Base-by-base conservation (phyloP, 2,888 invertebrate genomes). In the Diarsia brunnea region DNA sequence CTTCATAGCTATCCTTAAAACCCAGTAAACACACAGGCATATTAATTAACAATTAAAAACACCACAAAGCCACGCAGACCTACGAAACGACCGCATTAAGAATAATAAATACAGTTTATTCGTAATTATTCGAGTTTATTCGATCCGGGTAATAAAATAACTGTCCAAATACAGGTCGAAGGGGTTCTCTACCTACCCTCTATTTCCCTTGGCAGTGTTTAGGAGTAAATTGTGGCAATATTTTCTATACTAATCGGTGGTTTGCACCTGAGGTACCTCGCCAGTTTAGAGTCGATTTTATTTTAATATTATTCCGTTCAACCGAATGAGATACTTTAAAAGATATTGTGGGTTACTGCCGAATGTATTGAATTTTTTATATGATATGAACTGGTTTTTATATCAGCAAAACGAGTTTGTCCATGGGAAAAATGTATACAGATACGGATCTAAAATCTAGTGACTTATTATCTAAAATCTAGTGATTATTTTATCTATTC, bases 181-280 rank as follows among this genome's bases (percentile, higher is more conserved):
- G 69, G 75, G 80, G 78, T 78, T 85, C 12, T 19, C 71, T 75
- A 66, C 79, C 71, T 79, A 86, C 75, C 76, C 83, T 67, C 75
- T 82, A 82, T 85, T 84, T 87, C 91, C 91, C 91, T 84, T 75
- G 90, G 87, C 84, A 84, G 90, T 89, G 79, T 91, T 92, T 91
- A 86, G 82, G 79, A 86, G 88, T 87, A 89, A 91, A 90, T 89
- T 86, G 85, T 83, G 81, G 88, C 83, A 81, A 89, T 92, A 91
- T 90, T 92, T 91, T 88, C 84, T 79, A 82, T 86, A 88, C 79
- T 90, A 91, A 92, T 90, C 87, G 90, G 77, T 80, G 81, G 86
- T 88, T 91, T 85, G 87, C 92, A 92, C 91, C 90, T 92, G 92
- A 85, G 86, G 81, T 80, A 70, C 66, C 51, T 47, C 55, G 27